phyloP scores from a whole-genome alignment of 2,888 invertebrate species.

The Melieria omissa region DNA sequence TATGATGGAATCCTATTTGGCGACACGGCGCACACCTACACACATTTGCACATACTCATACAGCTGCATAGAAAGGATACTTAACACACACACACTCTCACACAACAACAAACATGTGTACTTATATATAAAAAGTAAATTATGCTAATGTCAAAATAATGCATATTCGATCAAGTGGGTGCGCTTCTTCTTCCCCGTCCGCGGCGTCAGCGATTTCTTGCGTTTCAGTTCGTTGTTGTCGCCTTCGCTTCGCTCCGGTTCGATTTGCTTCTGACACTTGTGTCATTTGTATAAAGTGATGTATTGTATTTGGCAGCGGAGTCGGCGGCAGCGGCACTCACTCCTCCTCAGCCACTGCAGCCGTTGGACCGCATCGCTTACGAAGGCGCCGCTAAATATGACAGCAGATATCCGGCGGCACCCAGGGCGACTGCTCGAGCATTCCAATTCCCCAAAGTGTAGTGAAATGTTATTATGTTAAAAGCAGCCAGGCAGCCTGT shows the following conservation, averaged over 20 bases:
- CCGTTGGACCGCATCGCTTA: conserved; percentile 9
- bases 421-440: conserved; percentile 8
- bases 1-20: conserved; percentile 61
- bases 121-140: conserved; percentile 52
- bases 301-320: conserved; percentile 23
- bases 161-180: conserved; percentile 57
- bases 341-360: background rate
- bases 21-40: background rate
- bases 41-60: background rate
- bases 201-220: conserved; percentile 6
- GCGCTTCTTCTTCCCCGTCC: background rate
- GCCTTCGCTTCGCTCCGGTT: conserved; percentile 32
- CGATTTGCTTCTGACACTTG: conserved; percentile 43
- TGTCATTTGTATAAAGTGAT: conserved; percentile 39
- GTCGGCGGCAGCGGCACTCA: background rate
- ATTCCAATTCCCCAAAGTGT: conserved; percentile 42
- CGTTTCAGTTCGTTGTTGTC: conserved; percentile 18
- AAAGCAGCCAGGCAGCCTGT: conserved; percentile 34
- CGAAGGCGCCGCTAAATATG: conserved; percentile 25
- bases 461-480: conserved; percentile 42
- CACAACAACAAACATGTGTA: background rate
- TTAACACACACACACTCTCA: background rate
- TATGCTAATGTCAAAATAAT: conserved; percentile 65
- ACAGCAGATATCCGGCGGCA: conserved; percentile 25
- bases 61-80: background rate